Percentiles rank a stretch among this genome's conserved stretches.
phyloP scores from a whole-genome alignment of 1,140 invertebrate species.

The Scaptomyza pallida region DNA sequence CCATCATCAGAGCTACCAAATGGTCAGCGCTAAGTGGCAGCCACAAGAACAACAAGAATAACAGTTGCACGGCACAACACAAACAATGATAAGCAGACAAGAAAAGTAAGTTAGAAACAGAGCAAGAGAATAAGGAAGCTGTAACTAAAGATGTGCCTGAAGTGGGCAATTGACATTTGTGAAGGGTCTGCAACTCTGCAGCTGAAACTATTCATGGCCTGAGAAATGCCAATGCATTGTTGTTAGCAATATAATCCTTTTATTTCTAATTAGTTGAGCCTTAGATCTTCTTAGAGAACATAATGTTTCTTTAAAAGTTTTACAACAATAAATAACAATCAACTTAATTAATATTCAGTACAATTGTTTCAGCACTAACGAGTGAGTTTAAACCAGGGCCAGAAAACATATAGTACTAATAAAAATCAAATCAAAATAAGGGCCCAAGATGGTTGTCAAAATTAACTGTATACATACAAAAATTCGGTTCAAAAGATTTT shows the following conservation, averaged over 20 bases:
- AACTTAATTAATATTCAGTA: too few species aligned
- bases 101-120: neutral
- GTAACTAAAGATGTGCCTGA: slow-evolving; percentile 14
- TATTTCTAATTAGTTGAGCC: slow-evolving; percentile 25
- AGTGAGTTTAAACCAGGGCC: too few species aligned
- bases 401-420: too few species aligned
- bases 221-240: slow-evolving; percentile 6
- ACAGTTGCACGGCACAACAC: slow-evolving; percentile 45
- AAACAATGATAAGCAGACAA: slow-evolving; percentile 46
- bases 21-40: slow-evolving; percentile 39
- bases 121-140: slow-evolving; percentile 9
- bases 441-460: too few species aligned
- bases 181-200: slow-evolving; percentile 1
- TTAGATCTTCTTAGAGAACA: neutral
- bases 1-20: slow-evolving; percentile 5
- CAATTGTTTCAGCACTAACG: too few species aligned
- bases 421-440: too few species aligned
- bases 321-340: too few species aligned
- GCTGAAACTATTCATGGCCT: neutral
- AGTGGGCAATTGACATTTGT: slow-evolving; percentile 42
- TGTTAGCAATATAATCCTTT: slow-evolving; percentile 31
- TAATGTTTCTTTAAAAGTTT: neutral
- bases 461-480: too few species aligned
- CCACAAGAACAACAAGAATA: slow-evolving; percentile 36
- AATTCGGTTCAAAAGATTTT: too few species aligned